Evolutionary conservation across 2,797 vertebrate genomes (phyloP).

Genomic region (Kryptopterus vitreolus): DNA sequence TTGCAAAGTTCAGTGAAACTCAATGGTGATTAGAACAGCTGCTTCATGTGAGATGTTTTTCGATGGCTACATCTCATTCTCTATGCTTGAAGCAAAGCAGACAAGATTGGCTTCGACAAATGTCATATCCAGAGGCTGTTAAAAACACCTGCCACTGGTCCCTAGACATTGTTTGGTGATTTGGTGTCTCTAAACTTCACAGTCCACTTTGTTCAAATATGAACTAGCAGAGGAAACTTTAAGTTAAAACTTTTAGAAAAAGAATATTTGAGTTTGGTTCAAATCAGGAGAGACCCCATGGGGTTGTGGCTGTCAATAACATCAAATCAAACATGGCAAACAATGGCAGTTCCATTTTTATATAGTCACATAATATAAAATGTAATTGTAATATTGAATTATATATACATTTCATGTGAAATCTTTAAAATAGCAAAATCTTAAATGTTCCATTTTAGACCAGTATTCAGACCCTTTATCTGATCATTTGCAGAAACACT

Average conservation of each 20-base stretch:
- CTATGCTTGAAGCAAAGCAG: background rate
- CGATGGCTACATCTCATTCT: background rate
- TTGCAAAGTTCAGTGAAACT: background rate
- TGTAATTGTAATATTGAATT: too few species aligned
- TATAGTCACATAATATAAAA: too few species aligned
- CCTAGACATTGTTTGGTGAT: background rate
- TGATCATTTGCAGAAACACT: background rate
- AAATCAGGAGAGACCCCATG: background rate
- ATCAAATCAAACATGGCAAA: background rate
- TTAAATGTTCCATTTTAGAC: too few species aligned
- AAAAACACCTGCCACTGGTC: background rate
- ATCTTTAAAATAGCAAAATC: too few species aligned
- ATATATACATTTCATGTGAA: too few species aligned
- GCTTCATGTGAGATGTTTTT: background rate
- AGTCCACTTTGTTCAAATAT: background rate
- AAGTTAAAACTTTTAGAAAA: background rate
- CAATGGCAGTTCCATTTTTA: background rate
- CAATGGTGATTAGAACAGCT: background rate
- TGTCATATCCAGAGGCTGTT: background rate
- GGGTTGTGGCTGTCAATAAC: background rate
- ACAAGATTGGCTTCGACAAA: background rate
- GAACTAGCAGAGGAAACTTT: background rate
- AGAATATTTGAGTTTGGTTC: background rate
- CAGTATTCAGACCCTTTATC: too few species aligned
- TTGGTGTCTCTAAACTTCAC: background rate